These are phyloP conservation scores for Sapayoa aenigma DNA, from an alignment of 2,113 vertebrate species.

Conservation along the genomic window DNA sequence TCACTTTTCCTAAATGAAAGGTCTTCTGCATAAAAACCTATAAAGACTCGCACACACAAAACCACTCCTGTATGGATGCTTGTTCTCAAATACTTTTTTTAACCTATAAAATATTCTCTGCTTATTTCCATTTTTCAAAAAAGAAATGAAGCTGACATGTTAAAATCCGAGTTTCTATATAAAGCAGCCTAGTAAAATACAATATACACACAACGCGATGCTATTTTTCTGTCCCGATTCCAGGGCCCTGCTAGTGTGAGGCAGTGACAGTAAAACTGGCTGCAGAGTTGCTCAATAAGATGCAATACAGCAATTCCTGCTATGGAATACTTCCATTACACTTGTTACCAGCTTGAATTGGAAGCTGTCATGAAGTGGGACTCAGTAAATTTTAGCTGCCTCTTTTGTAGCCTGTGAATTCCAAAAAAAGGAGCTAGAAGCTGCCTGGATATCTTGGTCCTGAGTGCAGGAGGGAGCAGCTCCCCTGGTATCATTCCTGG, in stretches of 20 bases:
- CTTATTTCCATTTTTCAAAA: constrained; percentile 41
- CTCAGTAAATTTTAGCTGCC: background rate
- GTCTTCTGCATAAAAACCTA: constrained; percentile 1
- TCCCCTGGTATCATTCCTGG: background rate
- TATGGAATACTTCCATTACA: background rate
- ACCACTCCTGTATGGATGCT: background rate
- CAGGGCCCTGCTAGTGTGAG: constrained; percentile 4
- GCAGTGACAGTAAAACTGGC: background rate
- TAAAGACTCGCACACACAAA: background rate
- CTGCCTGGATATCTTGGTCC: background rate
- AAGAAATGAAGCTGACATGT: constrained; percentile 53
- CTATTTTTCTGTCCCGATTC: background rate
- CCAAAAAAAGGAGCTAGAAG: background rate
- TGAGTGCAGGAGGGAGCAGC: background rate
- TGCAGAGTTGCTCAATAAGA: constrained; percentile 30
- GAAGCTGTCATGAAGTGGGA: constrained; percentile 19
- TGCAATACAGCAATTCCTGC: background rate
- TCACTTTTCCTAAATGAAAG: background rate
- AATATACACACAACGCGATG: constrained; percentile 45
- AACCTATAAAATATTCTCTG: constrained; percentile 39
- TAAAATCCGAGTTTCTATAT: constrained; percentile 49
- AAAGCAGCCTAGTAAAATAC: constrained; percentile 50
- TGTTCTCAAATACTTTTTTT: constrained; percentile 44
- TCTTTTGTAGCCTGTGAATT: background rate
- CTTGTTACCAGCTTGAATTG: background rate